phyloP scores from a whole-genome alignment of 2,113 vertebrate species.

The Tamias sibiricus region DNA sequence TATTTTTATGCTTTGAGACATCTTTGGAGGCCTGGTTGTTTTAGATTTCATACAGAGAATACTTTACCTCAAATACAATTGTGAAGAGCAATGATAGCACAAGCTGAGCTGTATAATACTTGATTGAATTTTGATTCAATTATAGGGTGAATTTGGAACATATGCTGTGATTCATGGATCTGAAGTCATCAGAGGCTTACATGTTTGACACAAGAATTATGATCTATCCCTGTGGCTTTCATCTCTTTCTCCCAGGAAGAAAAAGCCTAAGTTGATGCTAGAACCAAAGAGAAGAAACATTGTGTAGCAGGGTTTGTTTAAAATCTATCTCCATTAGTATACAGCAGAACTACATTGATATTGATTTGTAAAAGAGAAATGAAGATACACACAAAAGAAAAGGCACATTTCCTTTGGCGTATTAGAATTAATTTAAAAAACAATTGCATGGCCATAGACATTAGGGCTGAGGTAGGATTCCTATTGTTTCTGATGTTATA shows the following conservation, averaged over 20 bases:
- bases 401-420: conserved; percentile 27
- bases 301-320: not conserved
- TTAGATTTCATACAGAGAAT: not conserved
- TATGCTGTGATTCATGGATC: not conserved
- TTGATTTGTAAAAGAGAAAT: conserved; percentile 33
- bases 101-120: not conserved
- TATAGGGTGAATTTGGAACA: conserved; percentile 19
- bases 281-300: conserved; percentile 1
- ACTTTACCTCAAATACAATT: not conserved
- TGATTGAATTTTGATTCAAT: conserved; percentile 49
- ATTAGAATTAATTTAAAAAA: conserved; percentile 56
- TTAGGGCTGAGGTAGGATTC: not conserved
- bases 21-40: not conserved
- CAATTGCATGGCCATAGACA: not conserved
- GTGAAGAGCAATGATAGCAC: not conserved
- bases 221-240: not conserved
- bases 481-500: not conserved
- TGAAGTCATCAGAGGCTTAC: not conserved
- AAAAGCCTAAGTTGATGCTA: not conserved
- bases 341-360: not conserved
- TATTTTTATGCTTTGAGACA: not conserved
- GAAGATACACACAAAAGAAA: not conserved
- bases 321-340: conserved; percentile 37
- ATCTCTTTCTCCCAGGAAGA: not conserved
- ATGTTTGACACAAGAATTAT: not conserved